Evolutionary conservation across 2,797 vertebrate genomes (phyloP).

Genomic region (Myripristis jacobus): DNA sequence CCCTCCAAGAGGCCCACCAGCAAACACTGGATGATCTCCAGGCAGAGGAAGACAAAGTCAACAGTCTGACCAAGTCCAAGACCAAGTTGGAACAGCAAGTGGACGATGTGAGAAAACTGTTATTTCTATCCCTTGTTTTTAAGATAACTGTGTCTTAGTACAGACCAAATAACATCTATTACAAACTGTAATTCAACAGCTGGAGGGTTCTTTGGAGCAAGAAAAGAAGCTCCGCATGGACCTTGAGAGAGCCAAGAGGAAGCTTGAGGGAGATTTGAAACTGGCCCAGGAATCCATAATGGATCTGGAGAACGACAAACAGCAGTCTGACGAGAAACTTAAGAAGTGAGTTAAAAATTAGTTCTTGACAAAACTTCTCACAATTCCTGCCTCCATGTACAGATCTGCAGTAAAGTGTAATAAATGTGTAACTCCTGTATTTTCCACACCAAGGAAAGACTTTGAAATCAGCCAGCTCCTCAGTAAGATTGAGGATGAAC

Average conservation of each 20-base stretch:
- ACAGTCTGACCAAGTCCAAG: conserved; percentile 87
- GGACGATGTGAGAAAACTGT: conserved; percentile 87
- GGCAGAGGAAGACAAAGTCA: conserved; percentile 92
- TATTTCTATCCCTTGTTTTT: neutral
- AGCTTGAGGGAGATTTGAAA: conserved; percentile 91
- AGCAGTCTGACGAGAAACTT: conserved; percentile 88
- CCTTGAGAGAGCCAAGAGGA: conserved; percentile 88
- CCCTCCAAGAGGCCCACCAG: conserved; percentile 85
- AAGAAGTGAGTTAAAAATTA: conserved; percentile 82
- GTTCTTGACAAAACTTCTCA: no score
- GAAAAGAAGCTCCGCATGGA: conserved; percentile 90
- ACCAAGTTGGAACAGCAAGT: conserved; percentile 90
- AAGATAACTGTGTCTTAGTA: no score
- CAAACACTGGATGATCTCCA: conserved; percentile 89
- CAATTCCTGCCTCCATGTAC: no score
- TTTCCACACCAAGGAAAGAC: conserved; percentile 80
- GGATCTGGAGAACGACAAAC: conserved; percentile 83
- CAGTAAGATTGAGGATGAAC: conserved; percentile 86
- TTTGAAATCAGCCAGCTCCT: conserved; percentile 86
- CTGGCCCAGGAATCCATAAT: conserved; percentile 87
- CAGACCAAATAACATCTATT: no score
- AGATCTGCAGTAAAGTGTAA: no score
- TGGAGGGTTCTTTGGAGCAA: conserved; percentile 88
- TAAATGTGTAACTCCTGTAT: no score
- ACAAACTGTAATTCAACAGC: no score